Conservation (phyloP, 2,113 vertebrate species). For the Haemorhous mexicanus region DNA sequence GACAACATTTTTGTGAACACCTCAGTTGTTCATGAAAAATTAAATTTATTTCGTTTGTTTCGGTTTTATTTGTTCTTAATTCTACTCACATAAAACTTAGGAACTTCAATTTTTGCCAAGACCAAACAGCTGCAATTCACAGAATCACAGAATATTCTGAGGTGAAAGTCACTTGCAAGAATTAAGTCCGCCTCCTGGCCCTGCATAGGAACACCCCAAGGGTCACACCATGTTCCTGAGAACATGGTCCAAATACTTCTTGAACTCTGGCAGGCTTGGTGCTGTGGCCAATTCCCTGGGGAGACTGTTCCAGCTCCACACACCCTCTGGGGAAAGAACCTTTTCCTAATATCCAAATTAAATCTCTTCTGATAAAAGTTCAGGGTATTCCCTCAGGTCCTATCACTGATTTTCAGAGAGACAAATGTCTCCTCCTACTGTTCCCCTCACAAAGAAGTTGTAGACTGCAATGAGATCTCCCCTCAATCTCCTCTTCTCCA, state of each 20-base stretch:
- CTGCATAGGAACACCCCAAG: neutral
- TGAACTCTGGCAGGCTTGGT: neutral
- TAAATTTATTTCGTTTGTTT: neutral
- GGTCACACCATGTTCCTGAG: neutral
- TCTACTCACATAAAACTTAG: neutral
- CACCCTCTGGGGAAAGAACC: fast-evolving
- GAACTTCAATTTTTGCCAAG: neutral
- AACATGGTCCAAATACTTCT: neutral
- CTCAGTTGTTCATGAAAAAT: neutral
- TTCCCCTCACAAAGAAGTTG: neutral
- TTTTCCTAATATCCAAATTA: neutral
- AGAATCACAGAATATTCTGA: neutral
- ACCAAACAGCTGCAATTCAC: neutral
- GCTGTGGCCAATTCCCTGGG: no score
- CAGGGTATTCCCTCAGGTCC: fast-evolving
- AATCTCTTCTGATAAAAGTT: neutral
- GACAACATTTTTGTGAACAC: neutral
- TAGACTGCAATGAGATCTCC: neutral
- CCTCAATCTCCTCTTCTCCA: neutral
- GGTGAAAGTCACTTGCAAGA: fast-evolving
- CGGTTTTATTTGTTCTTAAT: neutral
- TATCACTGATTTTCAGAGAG: neutral
- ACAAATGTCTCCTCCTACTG: neutral
- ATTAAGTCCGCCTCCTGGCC: fast-evolving
- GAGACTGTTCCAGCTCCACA: neutral